Base-by-base conservation (phyloP, 2,797 vertebrate genomes). In the Typhlichthys subterraneus region DNA sequence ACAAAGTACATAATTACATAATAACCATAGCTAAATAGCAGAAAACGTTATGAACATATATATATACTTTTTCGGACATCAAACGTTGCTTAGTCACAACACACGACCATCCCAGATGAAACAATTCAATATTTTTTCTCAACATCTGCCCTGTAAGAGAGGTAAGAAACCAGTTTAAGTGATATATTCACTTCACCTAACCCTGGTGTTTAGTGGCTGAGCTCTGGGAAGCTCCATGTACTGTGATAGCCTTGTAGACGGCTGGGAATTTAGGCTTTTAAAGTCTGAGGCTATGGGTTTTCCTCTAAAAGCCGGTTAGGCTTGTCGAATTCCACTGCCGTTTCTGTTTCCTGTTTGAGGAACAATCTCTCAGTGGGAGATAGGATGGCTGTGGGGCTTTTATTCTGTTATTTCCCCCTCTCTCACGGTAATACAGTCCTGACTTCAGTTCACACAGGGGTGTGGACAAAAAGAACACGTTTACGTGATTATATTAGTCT, bases 401-500 rank as follows among this genome's bases (percentile, higher is more conserved):
- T 31, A 19, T 15, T 10, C 52, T 29, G 17, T 33, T 12, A 13
- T 54, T 12, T 54, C 5, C 12, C 29, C 12, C 59, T 60, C 56
- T 69, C 67, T 23, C 23, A 48, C 59, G 65, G 38, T 42, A 42
- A 42, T 73, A 15, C 63, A 69, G 63, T 63, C 63, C 70, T 67
- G 52, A 63, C 66, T 76, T 65, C 74, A 29, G 69, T 72, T 76
- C 71, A 69, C 68, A 80, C 77, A 80, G 82, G 84, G 71, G 71
- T 88, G 82, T 82, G 89, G 80, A 92, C 86, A 92, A 91, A 78
- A 92, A 93, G 84, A 90, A 92, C 87, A 89, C 88, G 79, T 90
- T 86, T 79, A 88, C 85, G 90, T 88, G 86, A 92, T 93, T 94
- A 93, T 93, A 93, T 93, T 93, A 93, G 88, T 91, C 89, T 94